Percentiles rank a stretch among this genome's conserved stretches.
Conservation (phyloP, 2,888 invertebrate species). For the Patella depressa region DNA sequence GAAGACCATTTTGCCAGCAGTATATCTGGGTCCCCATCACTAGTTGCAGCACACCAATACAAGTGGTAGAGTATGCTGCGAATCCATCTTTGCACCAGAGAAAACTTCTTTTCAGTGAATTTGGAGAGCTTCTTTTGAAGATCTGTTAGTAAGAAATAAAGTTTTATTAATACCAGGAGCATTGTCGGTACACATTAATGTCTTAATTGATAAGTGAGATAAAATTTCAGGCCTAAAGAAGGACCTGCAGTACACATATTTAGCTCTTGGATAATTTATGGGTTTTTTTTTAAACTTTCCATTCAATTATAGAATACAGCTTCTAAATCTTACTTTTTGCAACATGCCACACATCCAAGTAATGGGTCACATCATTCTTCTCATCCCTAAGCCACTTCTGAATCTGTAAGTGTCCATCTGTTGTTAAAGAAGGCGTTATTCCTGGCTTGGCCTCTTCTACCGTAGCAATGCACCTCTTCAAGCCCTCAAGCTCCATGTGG, state of each 20-base stretch:
- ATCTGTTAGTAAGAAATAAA: background rate
- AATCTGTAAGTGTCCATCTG: background rate
- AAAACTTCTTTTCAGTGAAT: background rate
- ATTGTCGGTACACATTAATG: background rate
- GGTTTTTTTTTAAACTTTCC: too few relatives aligned
- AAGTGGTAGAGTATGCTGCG: constrained; percentile 1
- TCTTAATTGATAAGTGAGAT: too few relatives aligned
- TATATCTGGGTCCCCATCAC: background rate
- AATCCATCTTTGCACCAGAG: background rate
- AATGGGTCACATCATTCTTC: background rate
- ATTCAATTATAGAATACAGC: too few relatives aligned
- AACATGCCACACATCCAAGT: background rate
- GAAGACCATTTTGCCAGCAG: background rate
- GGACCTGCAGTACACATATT: too few relatives aligned
- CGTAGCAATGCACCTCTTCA: background rate
- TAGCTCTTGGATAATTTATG: too few relatives aligned
- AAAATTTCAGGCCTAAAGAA: too few relatives aligned
- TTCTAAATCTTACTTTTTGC: background rate
- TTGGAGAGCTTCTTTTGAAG: background rate
- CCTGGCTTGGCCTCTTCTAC: background rate
- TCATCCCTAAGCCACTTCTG: background rate
- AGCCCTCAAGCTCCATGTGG: background rate
- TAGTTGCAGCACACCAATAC: background rate
- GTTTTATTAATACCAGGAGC: background rate
- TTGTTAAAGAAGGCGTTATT: background rate